Evolutionary conservation across 2,113 vertebrate genomes (phyloP), one percentile per base, ranked within the genome.

Genomic region (Caracal caracal): DNA sequence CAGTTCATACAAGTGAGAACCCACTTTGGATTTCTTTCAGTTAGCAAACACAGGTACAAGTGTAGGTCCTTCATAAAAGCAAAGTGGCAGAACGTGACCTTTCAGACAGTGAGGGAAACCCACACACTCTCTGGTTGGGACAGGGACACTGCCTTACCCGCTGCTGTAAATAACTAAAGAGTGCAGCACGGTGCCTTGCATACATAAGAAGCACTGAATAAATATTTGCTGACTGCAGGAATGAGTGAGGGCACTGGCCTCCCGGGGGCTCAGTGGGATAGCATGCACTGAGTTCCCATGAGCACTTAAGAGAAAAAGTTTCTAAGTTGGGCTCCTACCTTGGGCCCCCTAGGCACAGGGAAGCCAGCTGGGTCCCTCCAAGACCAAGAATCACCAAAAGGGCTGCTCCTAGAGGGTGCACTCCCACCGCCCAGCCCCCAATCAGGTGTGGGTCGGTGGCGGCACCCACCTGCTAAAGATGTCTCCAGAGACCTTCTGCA

Each of bases 401-500:
- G 47, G 6, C 53, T 49, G n/a, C 10, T 88, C 51, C 49, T 6
- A 37, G 10, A 65, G 6, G 24, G 53, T 73, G 10, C 13, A 6
- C 80, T 28, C 10, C 40, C 6, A 37, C 22, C 15, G 13, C 84
- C 10, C 12, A 4, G 53, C 30, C 43, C 76, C 75, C 9, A 33
- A 2, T 20, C 12, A 10, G 40, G 20, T 22, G 40, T 9, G 9
- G 71, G 47, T 3, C 3, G 0, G 1, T 10, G 47, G 71, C 22
- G 61, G 91, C 78, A 80, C 82, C 7, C 98, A 99, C 99, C 99
- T 99, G 98, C 90, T 99, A 97, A 99, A 99, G 98, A 99, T 99
- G 98, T 99, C 99, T 0, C 98, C 98, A 0, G 99, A 99, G 91
- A 99, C 99, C 71, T 98, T 99, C 56, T 99, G 99, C 92, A 99